Base-by-base conservation (phyloP, 2,797 vertebrate species). In the Synanceia verrucosa region DNA sequence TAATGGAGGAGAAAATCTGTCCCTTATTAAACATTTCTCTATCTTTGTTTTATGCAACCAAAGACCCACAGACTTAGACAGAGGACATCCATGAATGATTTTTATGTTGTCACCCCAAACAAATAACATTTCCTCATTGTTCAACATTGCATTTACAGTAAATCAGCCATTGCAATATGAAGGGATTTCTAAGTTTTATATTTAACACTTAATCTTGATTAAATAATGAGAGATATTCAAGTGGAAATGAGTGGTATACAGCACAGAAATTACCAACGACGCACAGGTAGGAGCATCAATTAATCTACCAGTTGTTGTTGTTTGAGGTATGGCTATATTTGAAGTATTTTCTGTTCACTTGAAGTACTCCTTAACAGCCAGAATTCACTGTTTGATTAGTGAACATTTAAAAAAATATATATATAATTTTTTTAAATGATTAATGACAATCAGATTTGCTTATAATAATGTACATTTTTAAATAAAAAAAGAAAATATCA, bases 41-140 rank as follows among this genome's bases (percentile, higher is more conserved):
- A 1, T 65, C 18, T 57, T 3, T 81, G 47, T 72, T 78, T 55
- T 74, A 31, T 78, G 63, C 67, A 70, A 69, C 7, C 53, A 82
- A 24, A 72, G 43, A 69, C 24, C 33, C 21, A 70, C 4, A 41
- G 2, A 21, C 10, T 62, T 8, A 37, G n/a, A 51, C 12, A 1
- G 5, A 41, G 5, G 31, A 10, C 7, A 1, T 6, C 6, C 37
- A 39, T 39, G 8, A 12, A 18, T 14, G 16, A 47, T 29, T 39
- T 19, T 52, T n/a, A 46, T 24, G 6, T 33, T 46, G 31, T 12
- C 50, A 56, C 21, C n/a, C 8, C 16, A 67, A n/a, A 43, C 2
- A 44, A 65, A 36, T 12, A 37, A 44, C 2, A 28, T 29, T 21
- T 23, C 13, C 19, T 34, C 5, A 24, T 64, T 51, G 2, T 33